These are phyloP conservation scores for Drosophila arizonae DNA, from an alignment of 1,140 invertebrate species.

Conservation along the genomic window DNA sequence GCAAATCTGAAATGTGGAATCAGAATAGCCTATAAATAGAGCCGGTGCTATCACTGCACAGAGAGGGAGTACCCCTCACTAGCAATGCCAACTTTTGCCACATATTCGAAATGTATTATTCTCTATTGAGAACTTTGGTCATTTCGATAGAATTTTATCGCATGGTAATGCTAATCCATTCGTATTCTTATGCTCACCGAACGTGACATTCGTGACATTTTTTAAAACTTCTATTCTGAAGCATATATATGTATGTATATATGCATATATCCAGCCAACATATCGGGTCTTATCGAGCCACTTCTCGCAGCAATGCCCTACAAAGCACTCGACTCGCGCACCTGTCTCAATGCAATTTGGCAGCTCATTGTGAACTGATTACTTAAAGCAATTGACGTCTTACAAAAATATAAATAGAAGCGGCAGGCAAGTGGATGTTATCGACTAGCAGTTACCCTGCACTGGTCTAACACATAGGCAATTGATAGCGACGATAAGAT, in stretches of 20 bases:
- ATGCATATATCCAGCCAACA: not conserved
- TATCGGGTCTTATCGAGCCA: constrained; percentile 4
- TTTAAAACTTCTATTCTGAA: not conserved
- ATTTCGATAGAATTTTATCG: too few relatives aligned
- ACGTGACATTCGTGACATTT: constrained; percentile 41
- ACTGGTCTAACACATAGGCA: too few relatives aligned
- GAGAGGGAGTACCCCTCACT: too few relatives aligned
- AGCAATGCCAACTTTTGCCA: too few relatives aligned
- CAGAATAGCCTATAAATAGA: too few relatives aligned
- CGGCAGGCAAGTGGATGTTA: not conserved
- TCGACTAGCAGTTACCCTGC: too few relatives aligned
- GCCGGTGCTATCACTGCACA: too few relatives aligned
- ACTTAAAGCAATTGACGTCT: constrained; percentile 44
- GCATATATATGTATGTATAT: not conserved
- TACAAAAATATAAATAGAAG: constrained; percentile 39
- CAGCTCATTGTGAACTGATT: constrained; percentile 32
- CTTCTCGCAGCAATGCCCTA: not conserved
- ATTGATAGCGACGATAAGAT: too few relatives aligned
- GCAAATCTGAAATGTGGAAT: too few relatives aligned
- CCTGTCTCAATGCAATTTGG: constrained; percentile 15
- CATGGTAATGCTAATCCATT: too few relatives aligned
- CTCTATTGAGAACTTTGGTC: too few relatives aligned
- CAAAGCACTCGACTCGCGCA: constrained; percentile 4
- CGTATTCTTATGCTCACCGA: not conserved
- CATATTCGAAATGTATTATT: too few relatives aligned